phyloP scores from a whole-genome alignment of 2,113 vertebrate species.

The Microcebus lehilahytsara region DNA sequence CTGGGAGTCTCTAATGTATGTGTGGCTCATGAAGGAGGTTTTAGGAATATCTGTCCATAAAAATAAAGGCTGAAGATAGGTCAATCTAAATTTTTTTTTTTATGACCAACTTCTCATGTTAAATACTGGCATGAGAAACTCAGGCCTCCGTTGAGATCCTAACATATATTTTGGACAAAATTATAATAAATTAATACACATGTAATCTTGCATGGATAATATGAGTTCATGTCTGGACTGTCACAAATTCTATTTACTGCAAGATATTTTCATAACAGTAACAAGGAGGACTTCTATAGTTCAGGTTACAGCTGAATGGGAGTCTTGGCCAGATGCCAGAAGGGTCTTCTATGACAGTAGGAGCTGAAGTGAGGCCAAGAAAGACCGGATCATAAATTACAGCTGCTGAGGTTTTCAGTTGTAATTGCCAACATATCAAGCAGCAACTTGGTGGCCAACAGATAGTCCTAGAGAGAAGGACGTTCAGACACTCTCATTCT shows the following conservation, averaged over 20 bases:
- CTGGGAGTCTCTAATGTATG: neutral
- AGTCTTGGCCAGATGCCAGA: neutral
- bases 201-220: neutral
- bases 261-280: neutral
- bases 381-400: neutral
- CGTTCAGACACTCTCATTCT: neutral
- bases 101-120: neutral
- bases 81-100: neutral
- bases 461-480: neutral
- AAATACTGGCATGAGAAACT: neutral
- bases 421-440: neutral
- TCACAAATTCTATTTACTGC: neutral
- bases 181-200: neutral
- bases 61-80: neutral
- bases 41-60: neutral
- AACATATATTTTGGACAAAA: neutral
- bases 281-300: neutral
- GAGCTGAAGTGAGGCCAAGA: neutral
- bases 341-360: neutral
- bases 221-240: neutral
- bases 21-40: neutral
- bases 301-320: neutral
- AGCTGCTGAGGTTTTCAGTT: neutral
- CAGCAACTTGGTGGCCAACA: neutral
- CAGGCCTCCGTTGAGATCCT: neutral